phyloP scores from a whole-genome alignment of 2,113 vertebrate species.

The Brachyistius frenatus region DNA sequence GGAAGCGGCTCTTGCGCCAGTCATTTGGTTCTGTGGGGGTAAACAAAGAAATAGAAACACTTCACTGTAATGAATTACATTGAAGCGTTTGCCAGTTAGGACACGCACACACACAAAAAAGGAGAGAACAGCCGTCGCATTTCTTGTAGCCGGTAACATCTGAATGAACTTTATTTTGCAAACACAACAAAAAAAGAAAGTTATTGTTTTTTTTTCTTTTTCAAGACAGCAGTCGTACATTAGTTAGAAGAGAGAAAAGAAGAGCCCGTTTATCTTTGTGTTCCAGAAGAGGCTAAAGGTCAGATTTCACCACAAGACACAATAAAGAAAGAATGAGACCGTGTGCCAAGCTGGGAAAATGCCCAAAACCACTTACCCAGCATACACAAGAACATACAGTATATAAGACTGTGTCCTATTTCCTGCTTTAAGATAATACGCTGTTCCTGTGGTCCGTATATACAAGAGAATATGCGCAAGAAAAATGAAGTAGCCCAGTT shows the following conservation, averaged over 20 bases:
- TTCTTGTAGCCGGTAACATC: slow-evolving; percentile 20
- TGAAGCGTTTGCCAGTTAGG: background rate
- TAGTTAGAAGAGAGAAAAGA: slow-evolving; percentile 12
- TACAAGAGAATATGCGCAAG: background rate
- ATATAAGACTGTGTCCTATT: background rate
- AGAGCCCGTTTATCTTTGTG: background rate
- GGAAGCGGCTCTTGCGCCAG: background rate
- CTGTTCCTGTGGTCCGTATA: background rate
- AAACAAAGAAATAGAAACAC: background rate
- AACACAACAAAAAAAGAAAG: slow-evolving; percentile 22
- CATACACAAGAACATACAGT: slow-evolving; percentile 4
- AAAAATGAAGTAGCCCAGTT: background rate
- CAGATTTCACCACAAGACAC: background rate
- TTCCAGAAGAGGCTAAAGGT: slow-evolving; percentile 3
- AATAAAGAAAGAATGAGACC: background rate
- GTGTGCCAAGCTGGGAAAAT: slow-evolving; percentile 2
- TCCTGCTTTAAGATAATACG: background rate
- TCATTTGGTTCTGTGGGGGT: background rate
- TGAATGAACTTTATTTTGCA: slow-evolving; percentile 60
- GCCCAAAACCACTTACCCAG: background rate
- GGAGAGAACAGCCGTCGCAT: background rate
- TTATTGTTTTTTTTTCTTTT: background rate
- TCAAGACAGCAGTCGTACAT: slow-evolving; percentile 34
- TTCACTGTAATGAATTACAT: background rate
- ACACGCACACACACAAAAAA: background rate